Base-by-base conservation (phyloP, 1,140 invertebrate genomes). In the Scylla paramamosain region DNA sequence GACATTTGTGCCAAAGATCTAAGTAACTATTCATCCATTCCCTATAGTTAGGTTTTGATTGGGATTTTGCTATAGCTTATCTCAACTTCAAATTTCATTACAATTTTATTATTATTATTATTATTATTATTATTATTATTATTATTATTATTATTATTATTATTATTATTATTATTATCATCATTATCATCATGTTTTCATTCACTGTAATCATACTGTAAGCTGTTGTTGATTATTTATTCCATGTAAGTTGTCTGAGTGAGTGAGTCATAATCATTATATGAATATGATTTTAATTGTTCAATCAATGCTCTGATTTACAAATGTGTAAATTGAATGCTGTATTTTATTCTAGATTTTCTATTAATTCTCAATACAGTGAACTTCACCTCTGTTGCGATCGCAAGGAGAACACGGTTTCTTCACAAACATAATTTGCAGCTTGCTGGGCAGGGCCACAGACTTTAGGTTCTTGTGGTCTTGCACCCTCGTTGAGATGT, bases 391-490 rank as follows among this genome's bases (percentile, higher is more conserved):
- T 91, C 88, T 91, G 87, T 91, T 91, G 83, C 45, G 93, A 94
- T 94, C 88, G 93, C 88, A 94, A 84, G 93, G 45, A 94, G 93
- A 90, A 94, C 93, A 83, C 87, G 88, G 91, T 94, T 83, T 90
- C 88, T 94, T 90, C 88, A 91, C 93, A 94, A 90, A 94, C 88
- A 94, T 94, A 94, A 94, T 94, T 94, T 90, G 88, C 93, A 94
- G 87, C 93, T 90, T 94, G 93, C 32, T 83, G 89, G 88, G 89
- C 93, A 94, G 93, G 93, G 87, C 52, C 93, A 94, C 93, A 94
- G 31, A 86, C 87, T 77, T 89, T 89, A 94, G 93, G 52, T 94
- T 94, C 48, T 94, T 94, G 67, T 94, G 93, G 88, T 94, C 88
- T 94, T 90, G 93, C 88, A 91, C 93, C 93, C 87, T 94, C 93